Base-by-base conservation (phyloP, 2,113 vertebrate genomes). In the Orthonyx spaldingii region DNA sequence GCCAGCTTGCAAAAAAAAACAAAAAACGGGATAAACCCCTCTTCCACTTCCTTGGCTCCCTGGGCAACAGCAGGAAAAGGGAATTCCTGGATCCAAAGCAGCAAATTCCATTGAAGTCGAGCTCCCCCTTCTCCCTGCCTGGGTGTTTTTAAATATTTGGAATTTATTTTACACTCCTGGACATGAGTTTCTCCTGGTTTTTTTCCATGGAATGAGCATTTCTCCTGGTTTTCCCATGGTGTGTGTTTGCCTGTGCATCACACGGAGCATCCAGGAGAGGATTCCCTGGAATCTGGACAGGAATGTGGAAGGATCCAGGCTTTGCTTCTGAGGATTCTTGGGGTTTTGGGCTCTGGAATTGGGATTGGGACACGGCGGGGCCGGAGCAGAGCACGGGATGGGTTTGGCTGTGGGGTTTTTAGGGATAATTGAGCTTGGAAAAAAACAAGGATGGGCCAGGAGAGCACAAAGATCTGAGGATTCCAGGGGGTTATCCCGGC, bases 1-100 rank as follows among this genome's bases (percentile, higher is more conserved):
- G 87, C 87, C 93, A 92, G 90, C 83, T 97, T 82, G 84, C 89
- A 44, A 74, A 44, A 53, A 95, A n/a, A n/a, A n/a, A n/a, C n/a
- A 89, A 94, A 32, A 56, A 21, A 27, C 9, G 55, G 44, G 44
- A 53, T 41, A 39, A 28, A 74, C 6, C 71, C 46, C 56, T 20
- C 59, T 27, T 14, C 26, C 42, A 4, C 47, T 24, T 35, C 44
- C 20, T 49, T 23, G 30, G 52, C 30, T 71, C 60, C 76, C n/a
- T 2, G 66, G 66, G 83, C 83, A 93, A n/a, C 26, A 57, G 89
- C 35, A 49, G 59, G 24, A 61, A 78, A 59, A 21, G 59, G 47
- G 19, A 30, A 30, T 42, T 10, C 10, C 7, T 0, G 57, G 57
- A 68, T 3, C 41, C 55, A 60, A 44, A 88, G 74, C 91, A 81